phyloP scores from a whole-genome alignment of 2,888 invertebrate genomes.

The Agrochola circellaris region DNA sequence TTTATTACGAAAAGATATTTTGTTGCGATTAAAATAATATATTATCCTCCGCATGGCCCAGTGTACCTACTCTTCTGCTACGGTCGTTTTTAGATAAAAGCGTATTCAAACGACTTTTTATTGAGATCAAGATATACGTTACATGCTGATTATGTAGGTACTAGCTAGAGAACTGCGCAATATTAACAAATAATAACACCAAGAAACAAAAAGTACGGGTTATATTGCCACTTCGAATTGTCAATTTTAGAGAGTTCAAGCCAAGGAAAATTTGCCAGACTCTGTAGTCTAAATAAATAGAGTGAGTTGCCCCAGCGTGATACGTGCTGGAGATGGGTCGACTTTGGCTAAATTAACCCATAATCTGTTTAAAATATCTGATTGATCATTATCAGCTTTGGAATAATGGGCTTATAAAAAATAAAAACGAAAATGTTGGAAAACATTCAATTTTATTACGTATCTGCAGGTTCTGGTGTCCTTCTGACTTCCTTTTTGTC shows the following conservation, averaged over 20 bases:
- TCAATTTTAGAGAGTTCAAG: neutral
- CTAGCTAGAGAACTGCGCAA: neutral
- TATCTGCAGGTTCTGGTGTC: neutral
- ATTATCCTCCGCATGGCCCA: neutral
- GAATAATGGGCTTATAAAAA: neutral
- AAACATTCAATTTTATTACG: constrained; percentile 32
- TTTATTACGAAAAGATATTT: neutral
- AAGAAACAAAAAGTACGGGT: too few species aligned
- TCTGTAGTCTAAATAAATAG: neutral
- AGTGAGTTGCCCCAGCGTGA: too few species aligned
- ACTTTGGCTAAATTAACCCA: neutral
- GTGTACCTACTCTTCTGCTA: neutral
- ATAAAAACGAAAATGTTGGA: neutral
- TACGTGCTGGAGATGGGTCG: neutral
- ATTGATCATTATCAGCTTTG: neutral
- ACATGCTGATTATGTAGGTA: neutral
- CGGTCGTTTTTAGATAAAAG: neutral
- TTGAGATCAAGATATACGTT: neutral
- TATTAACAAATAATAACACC: too few species aligned
- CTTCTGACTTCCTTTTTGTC: constrained; percentile 18
- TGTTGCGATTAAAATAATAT: neutral
- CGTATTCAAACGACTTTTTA: neutral
- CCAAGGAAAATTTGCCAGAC: neutral
- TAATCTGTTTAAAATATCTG: neutral
- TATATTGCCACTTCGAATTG: neutral